Conservation (phyloP, 2,797 vertebrate species). For the Arnoldichthys spilopterus region DNA sequence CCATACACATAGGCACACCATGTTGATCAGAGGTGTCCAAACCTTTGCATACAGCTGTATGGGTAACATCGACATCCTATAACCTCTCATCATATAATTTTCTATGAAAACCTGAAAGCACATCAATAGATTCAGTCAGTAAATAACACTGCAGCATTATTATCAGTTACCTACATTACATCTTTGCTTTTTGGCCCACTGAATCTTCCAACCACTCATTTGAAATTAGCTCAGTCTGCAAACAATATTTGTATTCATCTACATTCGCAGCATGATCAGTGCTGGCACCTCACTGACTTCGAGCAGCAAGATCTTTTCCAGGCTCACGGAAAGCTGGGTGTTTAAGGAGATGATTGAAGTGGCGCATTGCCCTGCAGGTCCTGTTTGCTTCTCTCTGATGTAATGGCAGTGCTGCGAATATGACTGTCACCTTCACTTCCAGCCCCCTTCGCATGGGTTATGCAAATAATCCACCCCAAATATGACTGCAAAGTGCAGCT, state of each 20-base stretch:
- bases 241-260: neutral
- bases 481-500: slow-evolving; percentile 59
- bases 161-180: neutral
- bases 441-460: slow-evolving; percentile 39
- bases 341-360: slow-evolving; percentile 39
- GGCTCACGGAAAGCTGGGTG: neutral
- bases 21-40: too few relatives aligned
- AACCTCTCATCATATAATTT: neutral
- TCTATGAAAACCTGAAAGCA: neutral
- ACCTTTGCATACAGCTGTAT: neutral
- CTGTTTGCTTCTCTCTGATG: slow-evolving; percentile 61
- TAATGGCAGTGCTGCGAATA: slow-evolving; percentile 55
- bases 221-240: neutral
- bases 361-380: slow-evolving; percentile 52
- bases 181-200: neutral
- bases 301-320: slow-evolving; percentile 3
- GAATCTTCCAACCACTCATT: neutral
- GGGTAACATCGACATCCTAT: neutral
- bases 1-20: too few relatives aligned
- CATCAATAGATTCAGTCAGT: too few relatives aligned
- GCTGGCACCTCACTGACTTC: neutral
- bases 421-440: slow-evolving; percentile 28
- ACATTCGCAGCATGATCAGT: neutral
- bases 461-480: slow-evolving; percentile 63
- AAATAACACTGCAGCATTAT: neutral